Conservation (phyloP, 2,888 invertebrate genomes). For the Hirtodrosophila trivittata region DNA sequence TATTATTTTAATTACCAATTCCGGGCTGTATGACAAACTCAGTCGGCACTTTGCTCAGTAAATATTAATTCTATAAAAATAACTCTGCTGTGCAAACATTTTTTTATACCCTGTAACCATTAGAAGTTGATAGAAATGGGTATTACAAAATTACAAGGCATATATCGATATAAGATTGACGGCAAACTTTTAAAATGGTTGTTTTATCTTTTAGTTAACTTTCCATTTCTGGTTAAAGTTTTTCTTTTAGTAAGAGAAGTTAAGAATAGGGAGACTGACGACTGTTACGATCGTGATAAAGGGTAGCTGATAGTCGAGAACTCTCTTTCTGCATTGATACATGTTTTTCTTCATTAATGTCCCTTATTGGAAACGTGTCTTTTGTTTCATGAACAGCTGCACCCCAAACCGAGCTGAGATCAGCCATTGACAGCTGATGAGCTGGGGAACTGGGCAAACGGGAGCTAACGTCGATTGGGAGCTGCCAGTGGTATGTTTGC, state of each 20-base stretch:
- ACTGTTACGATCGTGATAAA: no score
- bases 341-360: slow-evolving; percentile 62
- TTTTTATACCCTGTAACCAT: slow-evolving; percentile 11
- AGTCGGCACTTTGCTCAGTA: slow-evolving; percentile 63
- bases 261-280: no score
- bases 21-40: slow-evolving; percentile 50
- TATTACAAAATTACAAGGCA: no score
- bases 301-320: neutral
- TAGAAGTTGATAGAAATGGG: neutral
- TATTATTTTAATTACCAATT: slow-evolving; percentile 81
- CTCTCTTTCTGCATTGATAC: neutral
- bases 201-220: no score
- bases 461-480: slow-evolving; percentile 23
- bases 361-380: slow-evolving; percentile 68
- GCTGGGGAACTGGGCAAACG: neutral
- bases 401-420: slow-evolving; percentile 24
- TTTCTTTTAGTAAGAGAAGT: no score
- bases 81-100: slow-evolving; percentile 60
- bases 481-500: slow-evolving; percentile 44
- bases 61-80: slow-evolving; percentile 78
- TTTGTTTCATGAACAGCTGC: slow-evolving; percentile 62
- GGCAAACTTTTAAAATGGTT: no score
- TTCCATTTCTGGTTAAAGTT: no score
- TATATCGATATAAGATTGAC: no score
- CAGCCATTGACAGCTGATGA: slow-evolving; percentile 1